Base-by-base conservation (phyloP, 30 jellyfish, hydroid and myxozoan species). In the Aurelia sp. region DNA sequence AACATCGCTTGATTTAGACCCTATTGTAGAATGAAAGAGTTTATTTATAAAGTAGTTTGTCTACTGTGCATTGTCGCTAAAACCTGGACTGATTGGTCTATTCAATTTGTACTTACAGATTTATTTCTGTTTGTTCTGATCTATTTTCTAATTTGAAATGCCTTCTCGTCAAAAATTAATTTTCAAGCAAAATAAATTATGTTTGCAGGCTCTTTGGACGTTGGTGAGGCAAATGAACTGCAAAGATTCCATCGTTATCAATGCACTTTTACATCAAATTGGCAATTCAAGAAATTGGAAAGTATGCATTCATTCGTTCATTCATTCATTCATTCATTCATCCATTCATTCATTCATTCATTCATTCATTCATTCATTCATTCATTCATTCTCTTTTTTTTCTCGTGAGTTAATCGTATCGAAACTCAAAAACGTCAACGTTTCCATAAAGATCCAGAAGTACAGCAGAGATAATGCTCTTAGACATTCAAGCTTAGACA, bases 191-290 rank as follows among this genome's bases (percentile, higher is more conserved):
- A 8, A 5, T 8, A 7, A 13, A 35, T 51, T 30, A 7, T 35
- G 2, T 53, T 63, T n/a, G n/a, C 63, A 91, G 97, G 97, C 95
- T 21, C 60, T 91, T 59, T 41, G 48, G 24, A 66, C 91, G 5
- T 66, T 91, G 72, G 96, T 91, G 31, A 88, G 84, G 38, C 98
- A 91, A 73, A 85, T 91, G 96, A 91, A 91, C 81, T 70, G 92
- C 64, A 78, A 40, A 74, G 93, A 91, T 48, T 64, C 24, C 17
- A 61, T 22, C 40, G 71, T 91, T 6, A 62, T 91, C 21, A 83
- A 91, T 35, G 60, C 88, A 38, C 52, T 91, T 22, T 62, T 91
- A 30, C 80, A 44, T 63, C 98, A 91, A 81, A 67, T 86, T 15
- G 52, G 88, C 87, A 84, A 86, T 67, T 96, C 98, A 8, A 71